These are phyloP conservation scores for Gisinianus flammeolus DNA, from an alignment of 2,888 invertebrate genomes.

Conservation along the genomic window DNA sequence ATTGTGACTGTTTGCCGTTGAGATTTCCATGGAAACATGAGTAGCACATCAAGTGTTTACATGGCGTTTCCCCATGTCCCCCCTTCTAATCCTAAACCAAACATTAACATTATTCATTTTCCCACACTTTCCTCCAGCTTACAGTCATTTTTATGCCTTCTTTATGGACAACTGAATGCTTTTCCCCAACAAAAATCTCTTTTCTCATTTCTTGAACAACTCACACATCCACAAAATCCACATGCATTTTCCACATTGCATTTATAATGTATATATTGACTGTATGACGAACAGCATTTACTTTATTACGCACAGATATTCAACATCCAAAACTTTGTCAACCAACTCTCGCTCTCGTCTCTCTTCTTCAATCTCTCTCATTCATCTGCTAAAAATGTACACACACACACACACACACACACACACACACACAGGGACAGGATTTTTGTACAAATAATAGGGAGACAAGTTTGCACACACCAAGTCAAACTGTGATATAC, in stretches of 20 bases:
- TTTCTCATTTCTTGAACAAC: too few relatives aligned
- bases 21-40: conserved; percentile 55
- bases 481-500: too few relatives aligned
- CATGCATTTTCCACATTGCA: not conserved
- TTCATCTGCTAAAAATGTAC: too few relatives aligned
- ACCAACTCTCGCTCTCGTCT: too few relatives aligned
- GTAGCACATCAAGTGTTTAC: conserved; percentile 53
- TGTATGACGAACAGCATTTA: not conserved
- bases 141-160: conserved; percentile 43
- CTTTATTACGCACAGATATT: not conserved
- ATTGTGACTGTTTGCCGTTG: conserved; percentile 50
- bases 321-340: too few relatives aligned
- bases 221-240: too few relatives aligned
- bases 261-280: not conserved
- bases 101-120: conserved; percentile 50
- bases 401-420: too few relatives aligned
- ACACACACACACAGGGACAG: not conserved
- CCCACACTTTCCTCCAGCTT: conserved; percentile 49
- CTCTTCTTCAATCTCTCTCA: too few relatives aligned
- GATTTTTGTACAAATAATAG: not conserved
- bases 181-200: not conserved
- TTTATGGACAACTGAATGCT: conserved; percentile 37
- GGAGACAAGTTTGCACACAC: conserved; percentile 11
- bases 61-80: conserved; percentile 32
- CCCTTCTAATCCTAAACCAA: conserved; percentile 48